phyloP scores from a whole-genome alignment of 2,113 vertebrate genomes.

The Sterna hirundo region DNA sequence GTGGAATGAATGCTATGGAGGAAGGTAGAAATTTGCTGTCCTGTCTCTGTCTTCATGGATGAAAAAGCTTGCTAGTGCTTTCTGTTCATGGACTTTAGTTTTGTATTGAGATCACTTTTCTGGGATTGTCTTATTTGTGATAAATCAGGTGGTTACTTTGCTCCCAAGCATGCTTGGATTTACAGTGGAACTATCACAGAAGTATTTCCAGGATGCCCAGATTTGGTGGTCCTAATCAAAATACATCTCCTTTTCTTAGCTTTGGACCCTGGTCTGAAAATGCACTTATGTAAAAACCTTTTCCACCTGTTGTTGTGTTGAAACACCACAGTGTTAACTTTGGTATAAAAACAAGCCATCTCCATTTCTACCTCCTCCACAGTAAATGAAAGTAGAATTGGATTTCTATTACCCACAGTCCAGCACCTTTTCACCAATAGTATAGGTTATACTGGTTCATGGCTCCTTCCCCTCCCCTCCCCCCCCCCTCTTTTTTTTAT shows the following conservation, averaged over 20 bases:
- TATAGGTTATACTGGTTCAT: neutral
- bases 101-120: neutral
- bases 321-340: neutral
- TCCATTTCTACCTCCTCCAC: neutral
- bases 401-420: neutral
- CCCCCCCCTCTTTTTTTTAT: neutral
- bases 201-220: neutral
- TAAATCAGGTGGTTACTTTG: neutral
- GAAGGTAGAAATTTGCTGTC: neutral
- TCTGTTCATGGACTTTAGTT: neutral
- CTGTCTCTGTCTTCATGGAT: neutral
- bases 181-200: neutral
- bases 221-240: neutral
- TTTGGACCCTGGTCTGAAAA: neutral
- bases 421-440: neutral
- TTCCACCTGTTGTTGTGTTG: neutral
- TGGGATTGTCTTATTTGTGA: neutral
- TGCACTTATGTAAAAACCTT: neutral
- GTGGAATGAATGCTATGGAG: neutral
- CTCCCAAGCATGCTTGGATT: neutral
- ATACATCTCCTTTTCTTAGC: neutral
- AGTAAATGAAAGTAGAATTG: neutral
- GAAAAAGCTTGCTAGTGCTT: neutral
- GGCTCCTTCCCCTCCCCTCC: neutral
- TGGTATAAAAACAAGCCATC: neutral